Base-by-base conservation (phyloP, 2,113 vertebrate species). In the Neodontobutis hainanensis region DNA sequence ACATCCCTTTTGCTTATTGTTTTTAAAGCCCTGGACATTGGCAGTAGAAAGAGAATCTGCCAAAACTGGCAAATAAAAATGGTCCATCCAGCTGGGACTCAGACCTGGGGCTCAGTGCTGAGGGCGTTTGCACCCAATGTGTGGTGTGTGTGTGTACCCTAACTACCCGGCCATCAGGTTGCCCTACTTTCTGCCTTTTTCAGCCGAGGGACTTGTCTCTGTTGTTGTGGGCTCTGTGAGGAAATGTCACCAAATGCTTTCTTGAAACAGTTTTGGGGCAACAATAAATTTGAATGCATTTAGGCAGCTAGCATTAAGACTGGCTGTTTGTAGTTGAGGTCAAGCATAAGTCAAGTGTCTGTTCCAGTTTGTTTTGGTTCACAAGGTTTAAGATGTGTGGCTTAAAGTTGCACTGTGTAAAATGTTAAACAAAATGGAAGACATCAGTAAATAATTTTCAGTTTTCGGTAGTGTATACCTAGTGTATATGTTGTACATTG, bases 261-360 rank as follows among this genome's bases (percentile, higher is more conserved):
- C 16, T 47, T 38, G 14, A 43, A 11, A 11, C 40, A 11, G 38
- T 35, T 56, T 50, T 19, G n/a, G 15, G 55, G 49, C 2, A 4
- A 15, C 7, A 5, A n/a, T 16, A 10, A 61, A 58, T 47, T 36
- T 10, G 8, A 7, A 61, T 7, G 3, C 10, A 15, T 66, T 51
- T 8, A 35, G 11, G 59, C 32, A 15, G 38, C 5, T 58, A 0
- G 56, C 56, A 43, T 11, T 4, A 43, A n/a, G 56, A 42, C 36
- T 4, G 38, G 8, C 36, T 58, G 38, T 43, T 43, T 58, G 38
- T 43, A 19, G 56, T 14, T 9, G 8, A 3, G 40, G 56, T 58
- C 56, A 58, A 58, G 56, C 42, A n/a, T 15, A 11, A 58, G 40
- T 38, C 52, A 55, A 55, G 12, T 8, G 34, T 40, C 35, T 12